These are phyloP conservation scores for Psittacus erithacus DNA, from an alignment of 2,113 vertebrate genomes.

Conservation along the genomic window DNA sequence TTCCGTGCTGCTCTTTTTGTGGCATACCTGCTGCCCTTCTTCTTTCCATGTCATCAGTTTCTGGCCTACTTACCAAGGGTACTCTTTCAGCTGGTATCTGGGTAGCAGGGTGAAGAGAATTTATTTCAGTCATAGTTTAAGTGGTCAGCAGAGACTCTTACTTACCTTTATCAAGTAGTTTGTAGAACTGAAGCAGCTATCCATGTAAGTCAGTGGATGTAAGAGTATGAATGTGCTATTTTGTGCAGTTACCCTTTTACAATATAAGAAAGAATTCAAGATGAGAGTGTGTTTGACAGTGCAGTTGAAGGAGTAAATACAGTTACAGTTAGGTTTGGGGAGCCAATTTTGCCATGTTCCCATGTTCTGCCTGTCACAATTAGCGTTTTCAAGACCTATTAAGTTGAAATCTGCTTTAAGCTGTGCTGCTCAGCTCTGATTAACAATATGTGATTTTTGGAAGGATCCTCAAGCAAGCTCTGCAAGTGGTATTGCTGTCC, in stretches of 20 bases:
- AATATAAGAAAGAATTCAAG: neutral
- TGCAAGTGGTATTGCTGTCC: neutral
- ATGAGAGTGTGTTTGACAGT: neutral
- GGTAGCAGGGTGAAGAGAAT: neutral
- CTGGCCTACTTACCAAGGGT: neutral
- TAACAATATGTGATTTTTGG: neutral
- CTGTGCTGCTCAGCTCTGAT: neutral
- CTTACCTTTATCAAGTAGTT: neutral
- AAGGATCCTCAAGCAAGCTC: neutral
- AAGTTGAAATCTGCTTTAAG: neutral
- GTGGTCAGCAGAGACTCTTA: neutral
- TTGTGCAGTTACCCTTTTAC: neutral
- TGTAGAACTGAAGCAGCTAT: neutral
- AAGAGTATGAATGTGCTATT: fast-evolving
- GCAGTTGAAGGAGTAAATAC: neutral
- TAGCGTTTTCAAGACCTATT: neutral
- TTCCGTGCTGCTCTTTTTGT: neutral
- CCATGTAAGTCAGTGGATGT: too few relatives aligned
- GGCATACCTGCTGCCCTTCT: neutral
- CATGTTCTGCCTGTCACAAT: neutral
- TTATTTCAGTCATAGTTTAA: neutral
- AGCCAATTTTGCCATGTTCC: neutral
- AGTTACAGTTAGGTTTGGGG: neutral
- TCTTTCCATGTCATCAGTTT: neutral
- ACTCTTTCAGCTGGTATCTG: neutral